Conservation (phyloP, 2,113 vertebrate genomes). For the Cynoglossus semilaevis region DNA sequence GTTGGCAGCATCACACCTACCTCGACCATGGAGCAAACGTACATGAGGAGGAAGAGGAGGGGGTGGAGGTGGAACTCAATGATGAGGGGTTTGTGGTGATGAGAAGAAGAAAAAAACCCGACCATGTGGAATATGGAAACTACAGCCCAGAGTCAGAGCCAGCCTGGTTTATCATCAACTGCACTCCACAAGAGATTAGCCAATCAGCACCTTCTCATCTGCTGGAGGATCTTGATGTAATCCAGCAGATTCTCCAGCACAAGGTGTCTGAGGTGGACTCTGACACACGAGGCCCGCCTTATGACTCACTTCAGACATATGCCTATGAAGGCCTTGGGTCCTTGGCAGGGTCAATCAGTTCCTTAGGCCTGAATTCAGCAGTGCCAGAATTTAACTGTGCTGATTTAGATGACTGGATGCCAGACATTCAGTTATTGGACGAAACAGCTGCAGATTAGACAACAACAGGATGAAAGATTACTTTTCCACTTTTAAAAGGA, state of each 20-base stretch:
- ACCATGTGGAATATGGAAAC: slow-evolving; percentile 1
- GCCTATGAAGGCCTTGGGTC: slow-evolving; percentile 90
- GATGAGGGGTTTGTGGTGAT: slow-evolving; percentile 59
- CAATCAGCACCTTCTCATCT: slow-evolving; percentile 56
- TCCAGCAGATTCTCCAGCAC: slow-evolving; percentile 85
- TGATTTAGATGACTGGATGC: slow-evolving; percentile 87
- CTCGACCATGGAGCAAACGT: not conserved
- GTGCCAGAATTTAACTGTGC: slow-evolving; percentile 84
- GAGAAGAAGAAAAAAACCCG: slow-evolving; percentile 32
- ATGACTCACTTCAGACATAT: slow-evolving; percentile 93
- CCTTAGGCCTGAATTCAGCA: slow-evolving; percentile 82
- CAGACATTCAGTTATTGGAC: slow-evolving; percentile 82
- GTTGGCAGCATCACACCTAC: slow-evolving; percentile 66
- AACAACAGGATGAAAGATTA: not conserved
- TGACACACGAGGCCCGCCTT: slow-evolving; percentile 85
- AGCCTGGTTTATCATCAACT: slow-evolving; percentile 40
- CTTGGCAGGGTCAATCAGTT: slow-evolving; percentile 87
- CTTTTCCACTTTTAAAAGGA: slow-evolving; percentile 5
- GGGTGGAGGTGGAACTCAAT: not conserved
- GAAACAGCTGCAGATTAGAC: slow-evolving; percentile 78
- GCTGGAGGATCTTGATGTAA: slow-evolving; percentile 82
- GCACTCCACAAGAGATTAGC: slow-evolving; percentile 27
- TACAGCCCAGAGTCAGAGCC: slow-evolving; percentile 38
- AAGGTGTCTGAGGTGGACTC: slow-evolving; percentile 84
- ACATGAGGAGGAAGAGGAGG: slow-evolving; percentile 5